These are phyloP conservation scores for Ectemnius cavifrons DNA, from an alignment of 2,888 invertebrate genomes.

Conservation along the genomic window DNA sequence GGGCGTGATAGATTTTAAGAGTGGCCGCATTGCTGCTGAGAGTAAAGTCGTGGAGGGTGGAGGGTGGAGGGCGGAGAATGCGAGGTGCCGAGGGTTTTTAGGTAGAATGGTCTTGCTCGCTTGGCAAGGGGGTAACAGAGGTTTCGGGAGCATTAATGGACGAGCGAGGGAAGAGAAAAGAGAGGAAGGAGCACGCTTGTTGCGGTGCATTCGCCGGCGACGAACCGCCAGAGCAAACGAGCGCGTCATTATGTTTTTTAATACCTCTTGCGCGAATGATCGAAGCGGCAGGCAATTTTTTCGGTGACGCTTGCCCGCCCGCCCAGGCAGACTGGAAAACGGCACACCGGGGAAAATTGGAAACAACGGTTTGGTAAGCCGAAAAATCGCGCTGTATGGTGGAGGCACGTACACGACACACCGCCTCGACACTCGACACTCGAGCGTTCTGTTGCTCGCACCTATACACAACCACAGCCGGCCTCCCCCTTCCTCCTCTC, in stretches of 20 bases:
- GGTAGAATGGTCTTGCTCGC: too few species aligned
- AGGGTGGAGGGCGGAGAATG: background rate
- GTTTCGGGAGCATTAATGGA: constrained; percentile 1
- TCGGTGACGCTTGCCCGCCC: constrained; percentile 35
- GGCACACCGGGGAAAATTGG: constrained; percentile 61
- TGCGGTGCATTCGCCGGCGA: background rate
- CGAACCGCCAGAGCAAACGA: constrained; percentile 5
- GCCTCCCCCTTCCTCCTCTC: background rate
- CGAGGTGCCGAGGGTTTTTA: background rate
- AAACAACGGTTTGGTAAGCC: constrained; percentile 64
- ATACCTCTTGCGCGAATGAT: constrained; percentile 29
- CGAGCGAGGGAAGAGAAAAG: background rate
- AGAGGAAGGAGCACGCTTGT: background rate
- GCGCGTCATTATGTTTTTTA: constrained; percentile 33
- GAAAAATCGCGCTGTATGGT: constrained; percentile 63
- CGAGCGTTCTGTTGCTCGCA: background rate
- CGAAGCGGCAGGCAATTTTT: constrained; percentile 53
- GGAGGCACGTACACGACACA: constrained; percentile 25
- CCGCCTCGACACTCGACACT: background rate
- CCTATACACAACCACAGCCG: constrained; percentile 28
- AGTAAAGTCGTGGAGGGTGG: too few species aligned
- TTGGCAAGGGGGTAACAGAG: background rate
- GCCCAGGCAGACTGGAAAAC: constrained; percentile 47
- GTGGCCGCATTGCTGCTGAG: too few species aligned
- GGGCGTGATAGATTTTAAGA: too few species aligned